phyloP scores from a whole-genome alignment of 2,113 vertebrate species.

The Rousettus leschenaultii region DNA sequence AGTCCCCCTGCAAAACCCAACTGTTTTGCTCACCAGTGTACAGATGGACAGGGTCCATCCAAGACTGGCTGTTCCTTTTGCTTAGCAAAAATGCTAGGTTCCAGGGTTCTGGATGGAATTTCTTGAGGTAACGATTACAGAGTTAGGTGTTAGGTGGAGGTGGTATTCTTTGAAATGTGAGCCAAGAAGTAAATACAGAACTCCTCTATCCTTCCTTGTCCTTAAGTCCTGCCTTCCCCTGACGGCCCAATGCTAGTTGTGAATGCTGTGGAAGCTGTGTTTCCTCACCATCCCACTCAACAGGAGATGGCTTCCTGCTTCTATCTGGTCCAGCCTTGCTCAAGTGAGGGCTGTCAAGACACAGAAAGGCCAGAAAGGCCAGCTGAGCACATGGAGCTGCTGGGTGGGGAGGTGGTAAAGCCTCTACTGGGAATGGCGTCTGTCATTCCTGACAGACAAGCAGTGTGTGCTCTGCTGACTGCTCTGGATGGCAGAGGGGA shows the following conservation, averaged over 20 bases:
- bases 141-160: not conserved
- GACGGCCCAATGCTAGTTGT: not conserved
- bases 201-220: no score
- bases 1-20: not conserved
- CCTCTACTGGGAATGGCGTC: not conserved
- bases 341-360: not conserved
- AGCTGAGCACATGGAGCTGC: accelerated
- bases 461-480: not conserved
- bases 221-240: not conserved
- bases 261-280: not conserved
- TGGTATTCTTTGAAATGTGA: not conserved
- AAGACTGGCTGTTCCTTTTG: not conserved
- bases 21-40: not conserved
- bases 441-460: not conserved
- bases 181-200: not conserved
- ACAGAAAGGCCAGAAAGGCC: not conserved
- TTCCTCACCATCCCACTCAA: accelerated
- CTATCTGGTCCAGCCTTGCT: not conserved
- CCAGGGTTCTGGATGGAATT: not conserved
- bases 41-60: not conserved
- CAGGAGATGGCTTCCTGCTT: not conserved
- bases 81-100: not conserved
- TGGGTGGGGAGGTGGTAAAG: not conserved
- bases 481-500: not conserved
- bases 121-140: not conserved